Conservation (phyloP, 2,797 vertebrate genomes). For the Macropus fuliginosus region DNA sequence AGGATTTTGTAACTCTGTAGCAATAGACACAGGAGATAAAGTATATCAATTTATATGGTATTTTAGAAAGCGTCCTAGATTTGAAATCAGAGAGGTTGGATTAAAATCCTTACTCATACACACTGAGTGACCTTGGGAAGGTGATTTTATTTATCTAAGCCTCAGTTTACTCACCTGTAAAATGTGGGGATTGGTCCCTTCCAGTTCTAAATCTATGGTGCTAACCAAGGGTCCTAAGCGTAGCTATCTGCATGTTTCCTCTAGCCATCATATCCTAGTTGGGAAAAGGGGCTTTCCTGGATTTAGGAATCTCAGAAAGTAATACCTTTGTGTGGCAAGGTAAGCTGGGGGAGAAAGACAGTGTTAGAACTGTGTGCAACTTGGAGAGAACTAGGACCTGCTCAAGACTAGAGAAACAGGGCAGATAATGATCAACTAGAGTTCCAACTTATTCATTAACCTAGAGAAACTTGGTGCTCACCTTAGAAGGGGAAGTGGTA, state of each 20-base stretch:
- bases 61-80: not conserved
- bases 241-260: not conserved
- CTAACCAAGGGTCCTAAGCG: not conserved
- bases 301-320: not conserved
- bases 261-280: not conserved
- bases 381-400: not conserved
- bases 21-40: not conserved
- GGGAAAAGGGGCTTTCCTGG: not conserved
- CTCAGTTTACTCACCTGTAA: not conserved
- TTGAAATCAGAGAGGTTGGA: not conserved
- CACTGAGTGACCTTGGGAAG: not conserved
- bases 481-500: not conserved
- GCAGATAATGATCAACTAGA: not conserved
- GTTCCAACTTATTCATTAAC: not conserved
- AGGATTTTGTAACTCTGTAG: not conserved
- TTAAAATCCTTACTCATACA: not conserved
- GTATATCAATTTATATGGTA: not conserved
- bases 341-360: not conserved
- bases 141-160: not conserved
- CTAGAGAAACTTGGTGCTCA: not conserved
- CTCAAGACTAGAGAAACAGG: not conserved
- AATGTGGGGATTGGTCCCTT: not conserved
- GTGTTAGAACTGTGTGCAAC: not conserved
- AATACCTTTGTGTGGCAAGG: not conserved
- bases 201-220: not conserved